A percentile compares a stretch with the other conserved stretches of the same genome.
These are phyloP conservation scores for Tetragonula clypearis DNA, from an alignment of 1,140 invertebrate genomes.

Conservation along the genomic window DNA sequence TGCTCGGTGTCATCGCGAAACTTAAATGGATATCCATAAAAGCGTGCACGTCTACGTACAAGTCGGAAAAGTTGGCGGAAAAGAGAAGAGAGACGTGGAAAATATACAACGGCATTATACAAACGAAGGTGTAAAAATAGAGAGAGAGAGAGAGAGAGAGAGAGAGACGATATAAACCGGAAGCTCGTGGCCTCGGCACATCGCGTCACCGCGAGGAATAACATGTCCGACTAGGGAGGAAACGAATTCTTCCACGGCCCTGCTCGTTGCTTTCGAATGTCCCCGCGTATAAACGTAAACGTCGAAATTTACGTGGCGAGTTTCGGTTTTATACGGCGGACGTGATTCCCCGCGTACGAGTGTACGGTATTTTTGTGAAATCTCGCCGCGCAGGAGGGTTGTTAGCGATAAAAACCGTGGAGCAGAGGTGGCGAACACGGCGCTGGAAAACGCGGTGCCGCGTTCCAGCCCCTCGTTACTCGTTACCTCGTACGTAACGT, in stretches of 20 bases:
- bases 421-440: background rate
- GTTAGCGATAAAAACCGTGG: background rate
- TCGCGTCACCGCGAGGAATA: background rate
- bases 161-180: conserved; percentile 53
- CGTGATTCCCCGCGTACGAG: background rate
- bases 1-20: conserved; percentile 30
- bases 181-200: conserved; percentile 6
- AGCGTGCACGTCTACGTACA: conserved; percentile 56
- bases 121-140: conserved; percentile 55
- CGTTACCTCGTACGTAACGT: background rate
- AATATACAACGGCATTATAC: conserved; percentile 18
- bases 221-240: background rate
- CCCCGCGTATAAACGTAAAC: background rate
- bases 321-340: background rate
- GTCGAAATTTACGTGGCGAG: background rate
- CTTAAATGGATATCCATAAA: conserved; percentile 63
- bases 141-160: conserved; percentile 51
- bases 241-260: background rate
- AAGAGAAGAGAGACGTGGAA: conserved; percentile 38
- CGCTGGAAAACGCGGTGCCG: background rate
- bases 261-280: background rate
- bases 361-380: background rate
- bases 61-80: conserved; percentile 54
- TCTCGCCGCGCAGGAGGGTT: background rate
- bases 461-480: background rate